Evolutionary conservation across 2,888 invertebrate genomes (phyloP).

Genomic region (Calameuta filiformis): DNA sequence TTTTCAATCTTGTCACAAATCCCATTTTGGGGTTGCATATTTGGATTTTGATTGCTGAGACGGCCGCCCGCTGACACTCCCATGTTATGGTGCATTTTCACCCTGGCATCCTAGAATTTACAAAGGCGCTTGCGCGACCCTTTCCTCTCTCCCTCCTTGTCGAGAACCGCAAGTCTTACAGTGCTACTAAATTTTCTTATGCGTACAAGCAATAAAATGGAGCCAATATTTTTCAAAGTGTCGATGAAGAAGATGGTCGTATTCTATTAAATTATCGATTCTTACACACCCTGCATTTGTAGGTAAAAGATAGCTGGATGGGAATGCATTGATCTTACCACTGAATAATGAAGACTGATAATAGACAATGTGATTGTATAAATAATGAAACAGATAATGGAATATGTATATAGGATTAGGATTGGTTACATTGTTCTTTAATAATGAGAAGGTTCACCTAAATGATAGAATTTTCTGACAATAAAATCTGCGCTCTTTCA

Average conservation of each 20-base stretch:
- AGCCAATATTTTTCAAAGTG: neutral
- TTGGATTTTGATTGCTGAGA: constrained; percentile 52
- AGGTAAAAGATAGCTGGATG: neutral
- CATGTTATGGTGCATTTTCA: constrained; percentile 62
- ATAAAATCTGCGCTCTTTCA: neutral
- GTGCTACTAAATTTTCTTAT: neutral
- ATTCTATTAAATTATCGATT: neutral
- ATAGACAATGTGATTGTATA: too few relatives aligned
- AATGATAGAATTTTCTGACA: too few relatives aligned
- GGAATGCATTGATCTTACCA: neutral
- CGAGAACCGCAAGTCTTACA: neutral
- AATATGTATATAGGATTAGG: too few relatives aligned
- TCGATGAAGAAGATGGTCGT: neutral
- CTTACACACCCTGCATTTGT: neutral
- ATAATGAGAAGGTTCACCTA: too few relatives aligned
- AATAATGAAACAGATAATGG: too few relatives aligned
- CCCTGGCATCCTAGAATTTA: constrained; percentile 35
- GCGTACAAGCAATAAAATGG: neutral
- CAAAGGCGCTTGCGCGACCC: constrained; percentile 37
- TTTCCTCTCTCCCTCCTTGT: constrained; percentile 24
- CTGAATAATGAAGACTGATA: neutral
- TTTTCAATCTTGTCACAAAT: constrained; percentile 76
- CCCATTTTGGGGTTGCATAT: constrained; percentile 63
- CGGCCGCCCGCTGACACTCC: constrained; percentile 60
- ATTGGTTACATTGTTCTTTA: too few relatives aligned